Conservation (phyloP, 2,888 invertebrate species). For the Leptura quadrifasciata region DNA sequence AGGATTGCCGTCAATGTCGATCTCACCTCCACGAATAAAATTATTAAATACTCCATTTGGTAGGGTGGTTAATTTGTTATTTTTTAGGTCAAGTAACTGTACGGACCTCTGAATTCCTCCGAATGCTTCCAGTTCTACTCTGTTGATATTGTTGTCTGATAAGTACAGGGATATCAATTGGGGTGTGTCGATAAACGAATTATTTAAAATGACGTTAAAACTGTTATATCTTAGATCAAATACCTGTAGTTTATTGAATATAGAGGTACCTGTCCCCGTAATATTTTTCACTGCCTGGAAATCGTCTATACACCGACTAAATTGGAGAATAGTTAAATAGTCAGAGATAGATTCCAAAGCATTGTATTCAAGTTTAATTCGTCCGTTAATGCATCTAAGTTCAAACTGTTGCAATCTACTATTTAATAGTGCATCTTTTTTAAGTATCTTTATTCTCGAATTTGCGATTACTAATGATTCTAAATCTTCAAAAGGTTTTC, state of each 20-base stretch:
- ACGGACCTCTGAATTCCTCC: conserved; percentile 16
- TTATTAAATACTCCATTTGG: conserved; percentile 36
- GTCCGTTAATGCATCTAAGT: conserved; percentile 19
- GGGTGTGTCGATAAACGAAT: conserved; percentile 28
- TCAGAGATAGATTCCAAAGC: conserved; percentile 34
- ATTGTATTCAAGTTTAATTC: conserved; percentile 19
- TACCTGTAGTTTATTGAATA: conserved; percentile 11
- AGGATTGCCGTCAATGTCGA: conserved; percentile 39
- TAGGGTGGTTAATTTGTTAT: conserved; percentile 35
- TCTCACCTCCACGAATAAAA: conserved; percentile 28
- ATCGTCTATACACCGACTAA: conserved; percentile 33
- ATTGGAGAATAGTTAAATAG: conserved; percentile 30
- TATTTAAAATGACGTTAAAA: conserved; percentile 17
- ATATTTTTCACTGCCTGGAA: conserved; percentile 11
- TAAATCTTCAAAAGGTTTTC: conserved; percentile 47
- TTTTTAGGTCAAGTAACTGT: conserved; percentile 21
- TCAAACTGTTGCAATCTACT: conserved; percentile 23
- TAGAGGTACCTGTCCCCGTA: conserved; percentile 20
- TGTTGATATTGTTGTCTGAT: conserved; percentile 21
- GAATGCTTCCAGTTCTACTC: conserved; percentile 32
- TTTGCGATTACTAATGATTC: conserved; percentile 14
- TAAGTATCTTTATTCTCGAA: conserved; percentile 16
- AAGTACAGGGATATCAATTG: conserved; percentile 24
- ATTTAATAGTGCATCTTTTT: conserved; percentile 8
- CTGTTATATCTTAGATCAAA: conserved; percentile 41